phyloP scores from a whole-genome alignment of 2,797 vertebrate species.

The Sternotherus odoratus region DNA sequence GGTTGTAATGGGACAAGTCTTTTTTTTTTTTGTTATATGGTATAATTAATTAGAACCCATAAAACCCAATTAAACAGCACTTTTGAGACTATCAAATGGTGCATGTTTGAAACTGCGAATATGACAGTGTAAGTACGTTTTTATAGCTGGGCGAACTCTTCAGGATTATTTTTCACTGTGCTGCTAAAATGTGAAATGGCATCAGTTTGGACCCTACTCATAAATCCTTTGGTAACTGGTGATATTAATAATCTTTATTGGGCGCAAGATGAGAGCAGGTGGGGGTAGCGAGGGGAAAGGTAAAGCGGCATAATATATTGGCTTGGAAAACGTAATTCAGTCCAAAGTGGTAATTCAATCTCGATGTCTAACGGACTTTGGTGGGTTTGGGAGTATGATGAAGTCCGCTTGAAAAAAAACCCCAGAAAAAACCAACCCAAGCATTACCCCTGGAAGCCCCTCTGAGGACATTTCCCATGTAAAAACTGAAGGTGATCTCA shows the following conservation, averaged over 20 bases:
- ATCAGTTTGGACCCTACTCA: constrained; percentile 73
- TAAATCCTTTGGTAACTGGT: constrained; percentile 68
- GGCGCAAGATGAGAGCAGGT: constrained; percentile 66
- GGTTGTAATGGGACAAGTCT: constrained; percentile 73
- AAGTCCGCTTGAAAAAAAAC: background rate
- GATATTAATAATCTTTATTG: constrained; percentile 77
- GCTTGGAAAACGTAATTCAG: constrained; percentile 60
- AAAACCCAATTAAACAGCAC: constrained; percentile 80
- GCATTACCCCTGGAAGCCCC: background rate
- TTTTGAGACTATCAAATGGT: constrained; percentile 79
- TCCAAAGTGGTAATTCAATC: constrained; percentile 54
- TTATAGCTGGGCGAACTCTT: constrained; percentile 75
- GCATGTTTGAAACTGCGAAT: constrained; percentile 73
- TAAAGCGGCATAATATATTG: constrained; percentile 63
- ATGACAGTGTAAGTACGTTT: constrained; percentile 77
- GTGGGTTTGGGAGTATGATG: background rate
- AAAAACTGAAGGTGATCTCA: background rate
- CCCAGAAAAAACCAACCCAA: background rate
- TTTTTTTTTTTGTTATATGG: constrained; percentile 61
- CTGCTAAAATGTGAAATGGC: constrained; percentile 74
- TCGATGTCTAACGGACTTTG: background rate
- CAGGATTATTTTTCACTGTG: constrained; percentile 75
- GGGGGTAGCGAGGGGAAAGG: constrained; percentile 50
- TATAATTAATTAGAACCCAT: constrained; percentile 79
- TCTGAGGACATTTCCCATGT: background rate